Evolutionary conservation across 2,113 vertebrate species (phyloP), one percentile per base, ranked within the genome.

Genomic region (Entelurus aequoreus): DNA sequence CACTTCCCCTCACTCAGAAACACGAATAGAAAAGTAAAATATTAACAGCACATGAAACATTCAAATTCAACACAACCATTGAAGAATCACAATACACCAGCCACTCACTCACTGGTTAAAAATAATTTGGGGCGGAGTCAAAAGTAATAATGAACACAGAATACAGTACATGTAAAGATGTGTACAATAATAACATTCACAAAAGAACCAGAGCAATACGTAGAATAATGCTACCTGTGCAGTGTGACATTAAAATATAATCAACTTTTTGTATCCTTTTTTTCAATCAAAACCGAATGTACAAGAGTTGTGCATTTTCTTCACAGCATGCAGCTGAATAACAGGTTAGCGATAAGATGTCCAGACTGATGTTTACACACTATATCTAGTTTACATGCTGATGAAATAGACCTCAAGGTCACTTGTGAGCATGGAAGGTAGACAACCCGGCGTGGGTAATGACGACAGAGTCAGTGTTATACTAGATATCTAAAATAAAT

Each of bases 341-440:
- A 81, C 63, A 56, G 60, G 80, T 85, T 77, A 80, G 54, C 80
- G 86, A 88, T 88, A 88, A 86, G 80, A 78, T 87, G 87, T 89
- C 66, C 85, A 65, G 55, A 60, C 66, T 71, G 65, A 16, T 87
- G 82, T 88, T 87, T 84, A 68, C 65, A 14, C 48, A 66, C 57
- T 15, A 54, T 70, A 80, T 79, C 79, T 42, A 58, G 77, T 84
- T 81, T 69, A 71, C 71, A 70, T 75, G 66, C 36, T 72, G 78
- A 82, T 77, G 62, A 76, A 82, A 66, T 64, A 38, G 59, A 52
- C 48, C 48, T 38, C 36, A 5, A 21, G 68, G 72, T 78, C 73
- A 75, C 46, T 28, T 66, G 69, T 44, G 42, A 54, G 79, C 71
- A 82, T 63, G 59, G 56, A 49, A 54, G 48, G 48, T 56, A 46